Conservation (phyloP, 2,888 invertebrate species). For the Meganola albula region DNA sequence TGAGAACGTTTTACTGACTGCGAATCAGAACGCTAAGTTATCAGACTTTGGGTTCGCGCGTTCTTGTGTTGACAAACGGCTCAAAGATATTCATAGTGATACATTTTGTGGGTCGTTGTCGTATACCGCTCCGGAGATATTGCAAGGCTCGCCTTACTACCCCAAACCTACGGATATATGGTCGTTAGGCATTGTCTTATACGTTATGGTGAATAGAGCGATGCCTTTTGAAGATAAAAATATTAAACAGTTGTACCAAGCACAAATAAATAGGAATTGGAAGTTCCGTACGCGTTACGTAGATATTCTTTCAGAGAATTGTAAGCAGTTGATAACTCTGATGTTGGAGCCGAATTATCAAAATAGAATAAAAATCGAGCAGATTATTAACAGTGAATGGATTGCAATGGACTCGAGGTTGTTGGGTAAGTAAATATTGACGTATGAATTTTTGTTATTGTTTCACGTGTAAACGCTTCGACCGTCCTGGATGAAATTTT, state of each 20-base stretch:
- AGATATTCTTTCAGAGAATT: constrained; percentile 75
- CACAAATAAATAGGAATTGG: constrained; percentile 79
- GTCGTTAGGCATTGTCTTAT: constrained; percentile 88
- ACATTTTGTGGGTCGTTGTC: constrained; percentile 92
- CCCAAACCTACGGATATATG: constrained; percentile 87
- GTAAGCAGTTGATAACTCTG: constrained; percentile 78
- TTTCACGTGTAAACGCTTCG: too few species aligned
- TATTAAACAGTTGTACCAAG: constrained; percentile 82
- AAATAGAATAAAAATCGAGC: constrained; percentile 78
- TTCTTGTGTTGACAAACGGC: constrained; percentile 55
- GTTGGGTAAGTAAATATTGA: constrained; percentile 55
- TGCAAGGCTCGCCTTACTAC: constrained; percentile 84
- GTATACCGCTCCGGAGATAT: constrained; percentile 91
- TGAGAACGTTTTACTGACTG: constrained; percentile 86
- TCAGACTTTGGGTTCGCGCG: constrained; percentile 90
- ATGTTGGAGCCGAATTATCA: constrained; percentile 83
- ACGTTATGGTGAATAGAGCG: constrained; percentile 88
- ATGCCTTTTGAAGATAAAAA: constrained; percentile 91
- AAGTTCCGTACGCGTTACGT: constrained; percentile 82
- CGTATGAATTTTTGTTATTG: too few species aligned
- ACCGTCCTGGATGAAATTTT: too few species aligned
- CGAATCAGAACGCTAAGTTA: constrained; percentile 85
- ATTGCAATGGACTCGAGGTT: constrained; percentile 81
- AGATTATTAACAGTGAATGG: constrained; percentile 79
- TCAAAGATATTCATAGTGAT: constrained; percentile 79